Evolutionary conservation across 1,140 invertebrate species (phyloP), one percentile per base, ranked within the genome.

Genomic region (Lineus longissimus): DNA sequence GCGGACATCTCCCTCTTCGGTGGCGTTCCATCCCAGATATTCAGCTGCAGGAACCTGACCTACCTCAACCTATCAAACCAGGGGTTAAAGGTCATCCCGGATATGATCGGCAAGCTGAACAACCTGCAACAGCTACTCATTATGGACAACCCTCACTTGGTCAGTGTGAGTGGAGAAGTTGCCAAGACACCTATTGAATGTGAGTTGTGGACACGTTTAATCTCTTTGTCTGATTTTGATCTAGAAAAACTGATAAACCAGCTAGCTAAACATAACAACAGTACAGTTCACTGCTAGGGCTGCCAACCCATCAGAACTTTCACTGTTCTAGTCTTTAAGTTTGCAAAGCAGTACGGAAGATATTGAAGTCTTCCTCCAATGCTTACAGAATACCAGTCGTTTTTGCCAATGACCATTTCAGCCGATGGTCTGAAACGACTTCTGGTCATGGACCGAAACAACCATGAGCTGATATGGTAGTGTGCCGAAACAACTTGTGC

Each of bases 11-110:
- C 33, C 4, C 4, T 36, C 33, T 69, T 66, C 62, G 75, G 76
- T 45, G 73, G 75, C 23, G 67, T 78, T 17, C 76, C 76, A 17
- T 63, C 71, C 25, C 71, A 71, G 2, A 56, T 78, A 11, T 76
- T 73, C 59, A 55, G 66, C 25, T 41, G 76, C 57, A 51, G 61
- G 22, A 63, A 59, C 25, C 67, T 78, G 25, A 61, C 69, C 23
- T 66, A 68, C 30, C 57, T 78, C 15, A 57, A 73, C 55, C 61
- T 78, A 31, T 62, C 71, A 33, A 66, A 71, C 60, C 70, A 74
- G 31, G 76, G 71, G 11, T 70, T 78, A 2, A 75, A 69, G 2
- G 40, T 69, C 41, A 65, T 78, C 27, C 71, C 76, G 2, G 58
- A 62, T 15, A 63, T 70, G 33, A 69, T 74, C 22, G 72, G 67